Evolutionary conservation across 64 coral and sea anemone species (phyloP).

Genomic region (Stichodactyla mertensii): DNA sequence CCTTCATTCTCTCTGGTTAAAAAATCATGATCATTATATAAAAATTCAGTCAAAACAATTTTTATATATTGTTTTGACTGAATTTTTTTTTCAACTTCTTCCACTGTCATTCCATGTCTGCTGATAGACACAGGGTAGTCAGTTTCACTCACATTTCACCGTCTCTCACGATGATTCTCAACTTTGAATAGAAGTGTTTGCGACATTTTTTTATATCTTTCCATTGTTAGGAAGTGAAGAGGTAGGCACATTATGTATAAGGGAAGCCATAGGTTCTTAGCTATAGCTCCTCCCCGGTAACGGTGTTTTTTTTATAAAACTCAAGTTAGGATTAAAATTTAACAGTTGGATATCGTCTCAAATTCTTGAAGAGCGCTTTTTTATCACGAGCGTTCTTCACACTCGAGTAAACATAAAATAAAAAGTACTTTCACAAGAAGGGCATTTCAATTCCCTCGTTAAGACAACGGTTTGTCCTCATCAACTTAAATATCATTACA

Average conservation of each 20-base stretch:
- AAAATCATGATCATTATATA: too few relatives aligned
- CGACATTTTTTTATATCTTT: background rate
- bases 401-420: background rate
- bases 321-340: background rate
- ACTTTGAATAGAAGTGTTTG: background rate
- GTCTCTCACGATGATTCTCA: background rate
- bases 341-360: background rate
- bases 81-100: too few relatives aligned
- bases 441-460: background rate
- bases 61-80: too few relatives aligned
- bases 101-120: too few relatives aligned
- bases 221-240: background rate
- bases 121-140: too few relatives aligned
- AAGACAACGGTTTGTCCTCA: background rate
- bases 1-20: too few relatives aligned
- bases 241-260: background rate
- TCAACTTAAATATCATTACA: background rate
- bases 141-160: background rate
- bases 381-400: background rate
- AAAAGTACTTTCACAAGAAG: background rate
- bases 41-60: too few relatives aligned
- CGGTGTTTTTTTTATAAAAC: background rate
- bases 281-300: background rate
- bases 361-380: background rate
- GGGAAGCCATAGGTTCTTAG: background rate